These are phyloP conservation scores for Pedionomus torquatus DNA, from an alignment of 2,113 vertebrate genomes.

Conservation along the genomic window DNA sequence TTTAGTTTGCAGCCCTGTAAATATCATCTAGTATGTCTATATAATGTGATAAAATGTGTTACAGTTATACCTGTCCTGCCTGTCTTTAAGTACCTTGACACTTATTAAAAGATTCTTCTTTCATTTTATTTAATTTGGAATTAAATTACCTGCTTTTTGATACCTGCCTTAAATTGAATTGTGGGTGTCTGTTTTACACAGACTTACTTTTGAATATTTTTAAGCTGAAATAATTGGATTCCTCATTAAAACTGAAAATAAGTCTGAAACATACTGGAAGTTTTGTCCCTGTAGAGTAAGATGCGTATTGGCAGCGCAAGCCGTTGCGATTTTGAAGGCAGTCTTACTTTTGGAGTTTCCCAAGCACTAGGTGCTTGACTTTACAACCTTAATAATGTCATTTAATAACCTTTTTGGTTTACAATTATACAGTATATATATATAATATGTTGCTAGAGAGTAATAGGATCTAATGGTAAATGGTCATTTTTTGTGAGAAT, in stretches of 20 bases:
- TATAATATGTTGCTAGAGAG: neutral
- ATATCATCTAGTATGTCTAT: neutral
- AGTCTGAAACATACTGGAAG: neutral
- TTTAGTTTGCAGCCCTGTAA: neutral
- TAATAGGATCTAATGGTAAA: neutral
- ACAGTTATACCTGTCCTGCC: neutral
- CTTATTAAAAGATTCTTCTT: neutral
- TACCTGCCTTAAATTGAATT: neutral
- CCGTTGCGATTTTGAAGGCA: neutral
- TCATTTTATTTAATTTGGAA: neutral
- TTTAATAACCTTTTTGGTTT: neutral
- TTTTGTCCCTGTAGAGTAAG: neutral
- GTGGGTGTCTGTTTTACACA: neutral
- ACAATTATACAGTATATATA: neutral
- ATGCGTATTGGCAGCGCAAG: neutral
- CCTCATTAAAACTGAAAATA: neutral
- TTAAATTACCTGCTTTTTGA: neutral
- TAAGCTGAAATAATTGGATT: neutral
- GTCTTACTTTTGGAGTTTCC: neutral
- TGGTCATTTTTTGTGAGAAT: neutral
- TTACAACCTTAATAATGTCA: neutral
- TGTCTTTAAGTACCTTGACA: neutral
- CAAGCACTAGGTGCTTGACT: neutral
- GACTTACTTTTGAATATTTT: neutral
- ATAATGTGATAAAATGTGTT: neutral